Evolutionary conservation across 2,797 vertebrate species (phyloP).

Genomic region (Urocyon cinereoargenteus): DNA sequence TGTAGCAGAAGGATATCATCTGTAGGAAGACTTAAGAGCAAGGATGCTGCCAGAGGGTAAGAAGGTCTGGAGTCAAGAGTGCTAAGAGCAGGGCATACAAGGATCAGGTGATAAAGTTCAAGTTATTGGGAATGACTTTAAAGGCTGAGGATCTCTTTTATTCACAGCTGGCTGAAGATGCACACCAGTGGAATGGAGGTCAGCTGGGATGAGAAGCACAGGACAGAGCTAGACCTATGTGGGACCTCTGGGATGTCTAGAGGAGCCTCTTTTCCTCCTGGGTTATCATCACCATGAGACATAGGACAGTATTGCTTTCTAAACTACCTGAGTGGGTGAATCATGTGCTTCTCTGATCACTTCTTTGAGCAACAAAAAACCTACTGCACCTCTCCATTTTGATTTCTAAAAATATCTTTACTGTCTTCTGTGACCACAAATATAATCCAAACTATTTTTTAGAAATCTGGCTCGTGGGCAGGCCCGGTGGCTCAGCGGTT

Average conservation of each 20-base stretch:
- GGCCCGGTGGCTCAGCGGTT: too few species aligned
- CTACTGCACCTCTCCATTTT: background rate
- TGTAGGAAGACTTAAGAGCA: background rate
- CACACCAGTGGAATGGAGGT: background rate
- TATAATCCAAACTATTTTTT: slow-evolving; percentile 19
- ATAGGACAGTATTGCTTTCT: background rate
- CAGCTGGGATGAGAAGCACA: background rate
- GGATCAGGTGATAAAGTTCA: background rate
- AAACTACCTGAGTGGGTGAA: background rate
- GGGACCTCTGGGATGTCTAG: background rate
- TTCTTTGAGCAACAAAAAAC: background rate
- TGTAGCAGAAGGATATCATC: background rate
- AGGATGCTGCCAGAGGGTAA: background rate
- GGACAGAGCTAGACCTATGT: background rate
- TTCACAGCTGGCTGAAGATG: background rate
- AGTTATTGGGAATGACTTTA: background rate
- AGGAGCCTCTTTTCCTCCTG: background rate
- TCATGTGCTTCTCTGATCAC: background rate
- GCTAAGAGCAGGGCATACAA: background rate
- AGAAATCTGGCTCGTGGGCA: background rate
- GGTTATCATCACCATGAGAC: background rate
- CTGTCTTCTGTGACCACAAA: background rate
- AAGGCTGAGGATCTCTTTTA: background rate
- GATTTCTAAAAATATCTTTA: background rate
- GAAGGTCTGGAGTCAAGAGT: background rate